These are phyloP conservation scores for Lymantria monacha DNA, from an alignment of 2,888 invertebrate genomes.

Conservation along the genomic window DNA sequence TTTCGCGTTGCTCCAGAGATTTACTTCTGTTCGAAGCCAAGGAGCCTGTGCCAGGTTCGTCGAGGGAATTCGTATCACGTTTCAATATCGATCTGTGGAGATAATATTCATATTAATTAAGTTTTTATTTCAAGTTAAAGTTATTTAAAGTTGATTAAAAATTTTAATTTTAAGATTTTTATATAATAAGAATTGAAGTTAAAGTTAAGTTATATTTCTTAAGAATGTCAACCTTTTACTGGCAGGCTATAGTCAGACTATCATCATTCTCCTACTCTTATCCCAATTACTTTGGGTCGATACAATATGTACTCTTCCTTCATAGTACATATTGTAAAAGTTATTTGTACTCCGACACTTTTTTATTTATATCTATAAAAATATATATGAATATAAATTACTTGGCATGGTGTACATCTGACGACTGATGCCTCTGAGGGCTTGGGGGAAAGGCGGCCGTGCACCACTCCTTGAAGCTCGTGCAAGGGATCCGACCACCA, in stretches of 20 bases:
- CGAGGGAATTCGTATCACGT: conserved; percentile 90
- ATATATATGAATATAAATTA: conserved; percentile 1
- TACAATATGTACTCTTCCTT: too few species aligned
- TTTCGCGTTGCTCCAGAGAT: conserved; percentile 95
- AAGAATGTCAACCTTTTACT: too few species aligned
- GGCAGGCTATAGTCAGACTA: too few species aligned
- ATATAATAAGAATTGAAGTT: too few species aligned
- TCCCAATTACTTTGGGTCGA: too few species aligned
- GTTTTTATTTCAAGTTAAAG: neutral
- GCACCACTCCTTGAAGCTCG: conserved; percentile 72
- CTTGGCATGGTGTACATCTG: conserved; percentile 43
- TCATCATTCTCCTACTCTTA: too few species aligned
- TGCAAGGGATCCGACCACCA: conserved; percentile 70
- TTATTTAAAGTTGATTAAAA: too few species aligned
- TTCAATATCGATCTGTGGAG: conserved; percentile 89
- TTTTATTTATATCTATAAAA: too few species aligned
- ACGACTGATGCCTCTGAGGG: conserved; percentile 43
- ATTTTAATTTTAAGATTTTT: too few species aligned
- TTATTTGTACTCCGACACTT: too few species aligned
- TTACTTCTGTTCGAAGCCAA: conserved; percentile 77
- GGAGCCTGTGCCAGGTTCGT: conserved; percentile 81
- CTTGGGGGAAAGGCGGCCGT: conserved; percentile 58
- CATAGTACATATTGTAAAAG: too few species aligned
- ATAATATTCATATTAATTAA: neutral
- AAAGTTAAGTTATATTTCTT: too few species aligned